Evolutionary conservation across 2,888 invertebrate genomes (phyloP), one percentile per base, ranked within the genome.

Genomic region (Athalia circularis): DNA sequence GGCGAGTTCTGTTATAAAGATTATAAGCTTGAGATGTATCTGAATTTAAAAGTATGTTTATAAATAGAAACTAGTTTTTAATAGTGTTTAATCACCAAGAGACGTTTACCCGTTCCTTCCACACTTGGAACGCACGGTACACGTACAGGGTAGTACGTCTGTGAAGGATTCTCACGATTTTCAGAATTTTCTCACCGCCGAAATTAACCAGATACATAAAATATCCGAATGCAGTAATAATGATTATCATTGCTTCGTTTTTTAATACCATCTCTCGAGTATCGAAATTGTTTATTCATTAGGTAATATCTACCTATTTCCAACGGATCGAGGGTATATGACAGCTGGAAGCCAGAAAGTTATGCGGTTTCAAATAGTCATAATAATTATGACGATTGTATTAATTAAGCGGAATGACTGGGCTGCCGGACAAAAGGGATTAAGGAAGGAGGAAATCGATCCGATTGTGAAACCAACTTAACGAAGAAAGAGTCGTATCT

Each of bases 351-450:
- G 75, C 29, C 59, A 11, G 13, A 59, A 72, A 72, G 57, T 29
- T 72, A 47, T 59, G 57, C 70, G 15, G 59, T n/a, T 59, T 57
- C 9, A 11, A 50, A 80, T 80, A 81, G 80, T 77, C 80, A 80
- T 84, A 29, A 29, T 29, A 29, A 29, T 29, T 29, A 29, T 29
- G 29, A 29, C 29, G 29, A 29, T 29, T 29, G 29, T 85, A 84
- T 85, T 87, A 87, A 87, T 87, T 87, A 87, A 85, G 80, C 79
- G 84, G 83, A 86, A 86, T 87, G 87, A 87, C 86, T 87, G 82
- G 29, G 29, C 29, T 29, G 29, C 29, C 57, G 77, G 81, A 79
- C 57, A 83, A 84, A 83, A 82, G 82, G 80, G 81, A 81, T 82
- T 29, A 29, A 29, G 29, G 29, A 29, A 29, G 29, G 29, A 29